These are phyloP conservation scores for Etia nguti DNA, from an alignment of 2,113 vertebrate species.

Conservation along the genomic window DNA sequence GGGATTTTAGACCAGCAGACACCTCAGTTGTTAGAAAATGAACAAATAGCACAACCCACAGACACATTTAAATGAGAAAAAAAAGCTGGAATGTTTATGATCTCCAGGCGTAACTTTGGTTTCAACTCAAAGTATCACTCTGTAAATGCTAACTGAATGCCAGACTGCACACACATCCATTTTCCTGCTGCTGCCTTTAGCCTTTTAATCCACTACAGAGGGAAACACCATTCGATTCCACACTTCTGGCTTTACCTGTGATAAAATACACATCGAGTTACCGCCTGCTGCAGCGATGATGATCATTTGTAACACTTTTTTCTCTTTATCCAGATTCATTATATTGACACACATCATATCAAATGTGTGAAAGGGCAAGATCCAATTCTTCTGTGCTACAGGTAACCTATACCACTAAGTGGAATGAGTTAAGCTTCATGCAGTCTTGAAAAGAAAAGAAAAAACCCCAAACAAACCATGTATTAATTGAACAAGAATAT, in stretches of 20 bases:
- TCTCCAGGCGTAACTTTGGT: background rate
- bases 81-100: conserved; percentile 54
- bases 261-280: background rate
- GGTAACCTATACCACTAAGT: background rate
- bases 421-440: background rate
- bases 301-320: background rate
- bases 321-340: background rate
- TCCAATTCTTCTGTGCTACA: background rate
- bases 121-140: background rate
- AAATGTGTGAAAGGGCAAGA: background rate
- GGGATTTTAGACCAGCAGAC: background rate
- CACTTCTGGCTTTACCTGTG: background rate
- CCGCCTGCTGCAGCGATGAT: background rate
- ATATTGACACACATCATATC: background rate
- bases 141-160: background rate
- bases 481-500: background rate
- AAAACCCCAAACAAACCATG: background rate
- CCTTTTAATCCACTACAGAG: background rate
- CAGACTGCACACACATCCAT: background rate
- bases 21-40: background rate
- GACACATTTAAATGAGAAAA: background rate
- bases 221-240: background rate
- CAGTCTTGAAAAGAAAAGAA: background rate
- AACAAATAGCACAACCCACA: background rate
- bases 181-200: background rate